phyloP scores from a whole-genome alignment of 2,888 invertebrate genomes.

The Oasisia sp. region DNA sequence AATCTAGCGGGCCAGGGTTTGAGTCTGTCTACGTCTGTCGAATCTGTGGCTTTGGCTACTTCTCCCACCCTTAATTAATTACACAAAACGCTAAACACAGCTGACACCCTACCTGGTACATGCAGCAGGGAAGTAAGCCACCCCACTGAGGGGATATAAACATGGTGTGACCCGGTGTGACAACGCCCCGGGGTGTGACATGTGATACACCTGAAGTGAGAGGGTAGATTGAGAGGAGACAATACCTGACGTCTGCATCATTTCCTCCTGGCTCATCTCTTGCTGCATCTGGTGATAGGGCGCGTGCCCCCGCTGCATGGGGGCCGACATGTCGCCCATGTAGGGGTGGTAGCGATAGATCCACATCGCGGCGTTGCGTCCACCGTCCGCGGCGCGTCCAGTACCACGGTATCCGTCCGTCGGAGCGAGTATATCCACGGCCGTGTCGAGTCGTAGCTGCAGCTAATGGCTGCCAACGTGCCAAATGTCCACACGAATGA shows the following conservation, averaged over 20 bases:
- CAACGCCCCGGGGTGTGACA: no score
- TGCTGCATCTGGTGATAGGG: background rate
- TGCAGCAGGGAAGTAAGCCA: background rate
- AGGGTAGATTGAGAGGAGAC: background rate
- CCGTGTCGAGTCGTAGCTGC: background rate
- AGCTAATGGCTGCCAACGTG: background rate
- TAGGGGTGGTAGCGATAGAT: constrained; percentile 7
- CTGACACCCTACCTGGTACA: no score
- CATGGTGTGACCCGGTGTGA: no score
- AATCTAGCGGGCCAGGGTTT: no score
- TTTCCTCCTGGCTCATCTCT: background rate
- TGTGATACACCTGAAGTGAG: no score
- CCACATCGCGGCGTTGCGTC: background rate
- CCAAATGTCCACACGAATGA: background rate
- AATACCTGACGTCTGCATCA: background rate
- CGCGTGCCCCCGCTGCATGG: background rate
- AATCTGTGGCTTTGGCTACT: no score
- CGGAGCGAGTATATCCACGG: background rate
- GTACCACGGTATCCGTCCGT: background rate
- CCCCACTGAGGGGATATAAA: background rate
- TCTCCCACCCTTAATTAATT: no score
- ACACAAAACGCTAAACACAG: no score
- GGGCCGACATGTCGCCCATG: background rate
- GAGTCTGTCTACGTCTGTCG: no score
- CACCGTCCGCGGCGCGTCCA: background rate